Evolutionary conservation across 2,797 vertebrate species (phyloP).

Genomic region (Microctenopoma lineatum): DNA sequence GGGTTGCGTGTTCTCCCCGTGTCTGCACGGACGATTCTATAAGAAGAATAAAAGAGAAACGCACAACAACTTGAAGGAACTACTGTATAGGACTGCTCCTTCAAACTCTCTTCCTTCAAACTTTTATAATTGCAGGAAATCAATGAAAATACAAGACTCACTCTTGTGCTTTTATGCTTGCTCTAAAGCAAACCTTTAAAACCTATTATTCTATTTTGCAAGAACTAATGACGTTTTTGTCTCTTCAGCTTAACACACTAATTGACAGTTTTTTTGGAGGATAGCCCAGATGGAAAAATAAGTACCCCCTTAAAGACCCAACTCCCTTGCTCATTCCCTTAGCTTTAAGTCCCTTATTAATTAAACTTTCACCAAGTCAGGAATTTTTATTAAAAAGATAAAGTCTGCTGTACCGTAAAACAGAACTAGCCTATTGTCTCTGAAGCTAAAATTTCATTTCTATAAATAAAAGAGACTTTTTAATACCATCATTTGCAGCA

Average conservation of each 20-base stretch:
- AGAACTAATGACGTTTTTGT: constrained; percentile 88
- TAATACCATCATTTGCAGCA: constrained; percentile 74
- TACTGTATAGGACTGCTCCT: too few relatives aligned
- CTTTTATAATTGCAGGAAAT: constrained; percentile 76
- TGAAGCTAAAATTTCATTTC: constrained; percentile 79
- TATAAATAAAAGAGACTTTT: constrained; percentile 80
- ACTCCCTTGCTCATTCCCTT: constrained; percentile 82
- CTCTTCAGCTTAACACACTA: constrained; percentile 88
- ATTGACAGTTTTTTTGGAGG: constrained; percentile 88
- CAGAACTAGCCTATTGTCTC: constrained; percentile 79
- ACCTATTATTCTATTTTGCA: constrained; percentile 86
- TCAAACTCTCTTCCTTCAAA: constrained; percentile 38
- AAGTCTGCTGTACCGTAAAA: constrained; percentile 81
- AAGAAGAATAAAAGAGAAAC: too few relatives aligned
- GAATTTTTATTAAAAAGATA: constrained; percentile 85
- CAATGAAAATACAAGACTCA: constrained; percentile 77
- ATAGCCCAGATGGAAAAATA: constrained; percentile 89
- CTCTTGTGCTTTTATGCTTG: constrained; percentile 75
- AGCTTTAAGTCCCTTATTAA: constrained; percentile 88
- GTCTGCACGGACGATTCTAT: neutral
- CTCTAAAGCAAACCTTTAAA: constrained; percentile 84
- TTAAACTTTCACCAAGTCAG: constrained; percentile 88
- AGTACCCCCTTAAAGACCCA: constrained; percentile 86
- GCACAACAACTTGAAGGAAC: neutral
- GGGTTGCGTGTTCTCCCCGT: too few relatives aligned